These are phyloP conservation scores for Brachyopa scutellaris DNA, from an alignment of 2,888 invertebrate species.

Conservation along the genomic window DNA sequence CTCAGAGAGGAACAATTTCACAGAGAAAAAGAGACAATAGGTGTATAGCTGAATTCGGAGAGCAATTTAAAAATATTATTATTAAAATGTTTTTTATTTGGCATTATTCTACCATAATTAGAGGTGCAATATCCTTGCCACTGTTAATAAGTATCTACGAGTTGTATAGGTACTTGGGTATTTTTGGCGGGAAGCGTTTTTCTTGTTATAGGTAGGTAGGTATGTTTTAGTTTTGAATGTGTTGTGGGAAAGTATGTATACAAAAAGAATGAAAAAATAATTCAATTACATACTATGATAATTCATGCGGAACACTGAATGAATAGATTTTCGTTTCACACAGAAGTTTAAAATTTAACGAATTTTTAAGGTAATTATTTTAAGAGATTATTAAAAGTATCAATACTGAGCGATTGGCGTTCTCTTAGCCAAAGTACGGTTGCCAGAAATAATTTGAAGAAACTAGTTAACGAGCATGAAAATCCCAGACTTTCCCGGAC, in stretches of 20 bases:
- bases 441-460: no score
- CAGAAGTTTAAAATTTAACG: neutral
- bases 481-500: no score
- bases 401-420: no score
- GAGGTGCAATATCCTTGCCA: neutral
- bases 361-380: no score
- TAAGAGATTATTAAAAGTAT: no score
- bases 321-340: neutral
- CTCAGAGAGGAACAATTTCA: neutral
- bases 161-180: neutral
- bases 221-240: no score
- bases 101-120: neutral
- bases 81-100: neutral
- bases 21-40: no score
- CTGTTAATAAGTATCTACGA: neutral
- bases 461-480: no score
- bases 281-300: neutral
- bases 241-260: no score
- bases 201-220: no score
- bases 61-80: neutral
- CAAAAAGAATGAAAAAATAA: no score
- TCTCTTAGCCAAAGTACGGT: no score
- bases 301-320: slow-evolving; percentile 13
- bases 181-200: slow-evolving; percentile 5
- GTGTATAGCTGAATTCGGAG: slow-evolving; percentile 12